phyloP scores from a whole-genome alignment of 1,140 invertebrate species.

The Drosophila carrolli region DNA sequence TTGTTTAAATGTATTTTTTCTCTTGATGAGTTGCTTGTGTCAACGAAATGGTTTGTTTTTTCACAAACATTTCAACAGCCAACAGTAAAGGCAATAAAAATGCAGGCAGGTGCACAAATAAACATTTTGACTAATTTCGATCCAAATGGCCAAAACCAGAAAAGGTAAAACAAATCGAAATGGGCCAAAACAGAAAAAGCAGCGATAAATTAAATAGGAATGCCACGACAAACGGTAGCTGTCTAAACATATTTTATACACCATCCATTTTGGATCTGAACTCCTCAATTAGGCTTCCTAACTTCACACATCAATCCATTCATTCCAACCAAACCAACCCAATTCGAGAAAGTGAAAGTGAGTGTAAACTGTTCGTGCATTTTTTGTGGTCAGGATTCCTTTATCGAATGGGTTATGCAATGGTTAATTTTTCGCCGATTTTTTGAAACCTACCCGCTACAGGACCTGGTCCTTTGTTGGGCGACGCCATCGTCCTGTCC shows the following conservation, averaged over 20 bases:
- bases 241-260: conserved; percentile 44
- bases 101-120: conserved; percentile 41
- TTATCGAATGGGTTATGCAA: conserved; percentile 36
- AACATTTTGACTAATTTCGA: conserved; percentile 56
- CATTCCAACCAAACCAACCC: conserved; percentile 29
- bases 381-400: conserved; percentile 26
- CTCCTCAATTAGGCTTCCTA: conserved; percentile 54
- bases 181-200: conserved; percentile 44
- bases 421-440: background rate
- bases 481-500: conserved; percentile 60
- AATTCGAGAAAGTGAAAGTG: conserved; percentile 69
- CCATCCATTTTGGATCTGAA: conserved; percentile 23
- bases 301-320: conserved; percentile 15
- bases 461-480: conserved; percentile 64
- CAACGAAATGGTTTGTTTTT: conserved; percentile 58
- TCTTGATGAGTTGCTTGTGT: conserved; percentile 39
- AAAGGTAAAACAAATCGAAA: conserved; percentile 47
- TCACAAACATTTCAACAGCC: conserved; percentile 60
- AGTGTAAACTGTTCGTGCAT: conserved; percentile 20
- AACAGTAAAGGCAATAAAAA: conserved; percentile 19
- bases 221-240: conserved; percentile 46
- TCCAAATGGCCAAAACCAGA: conserved; percentile 18
- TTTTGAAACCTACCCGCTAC: conserved; percentile 56
- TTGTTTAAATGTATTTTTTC: conserved; percentile 28
- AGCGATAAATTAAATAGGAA: conserved; percentile 56